Evolutionary conservation across 2,113 vertebrate species (phyloP).

Genomic region (Salvelinus sp.): DNA sequence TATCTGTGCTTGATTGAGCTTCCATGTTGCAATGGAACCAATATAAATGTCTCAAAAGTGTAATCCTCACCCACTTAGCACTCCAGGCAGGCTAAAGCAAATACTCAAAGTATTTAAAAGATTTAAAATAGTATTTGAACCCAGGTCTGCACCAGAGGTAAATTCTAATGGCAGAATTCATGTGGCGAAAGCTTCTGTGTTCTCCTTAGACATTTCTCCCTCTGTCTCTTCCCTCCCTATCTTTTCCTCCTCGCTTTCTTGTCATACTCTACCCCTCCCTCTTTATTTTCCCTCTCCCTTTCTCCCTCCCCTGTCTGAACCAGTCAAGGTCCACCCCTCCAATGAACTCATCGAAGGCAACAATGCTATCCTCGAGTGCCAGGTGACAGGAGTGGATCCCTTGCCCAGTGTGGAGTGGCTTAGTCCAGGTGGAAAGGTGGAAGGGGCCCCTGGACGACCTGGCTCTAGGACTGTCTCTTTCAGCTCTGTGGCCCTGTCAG

Average conservation of each 20-base stretch:
- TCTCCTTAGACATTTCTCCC: background rate
- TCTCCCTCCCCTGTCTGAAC: slow-evolving; percentile 5
- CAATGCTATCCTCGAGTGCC: slow-evolving; percentile 36
- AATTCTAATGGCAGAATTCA: too few relatives aligned
- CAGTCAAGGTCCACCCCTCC: slow-evolving; percentile 35
- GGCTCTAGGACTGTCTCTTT: background rate
- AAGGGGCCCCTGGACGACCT: background rate
- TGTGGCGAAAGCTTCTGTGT: too few relatives aligned
- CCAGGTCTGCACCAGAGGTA: too few relatives aligned
- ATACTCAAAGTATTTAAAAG: too few relatives aligned
- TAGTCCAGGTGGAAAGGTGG: background rate
- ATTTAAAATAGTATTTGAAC: too few relatives aligned
- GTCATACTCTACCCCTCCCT: background rate
- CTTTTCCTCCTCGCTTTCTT: background rate
- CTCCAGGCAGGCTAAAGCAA: too few relatives aligned
- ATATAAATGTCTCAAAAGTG: too few relatives aligned
- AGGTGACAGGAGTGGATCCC: rapidly evolving
- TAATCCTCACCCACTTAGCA: too few relatives aligned
- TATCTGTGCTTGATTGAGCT: too few relatives aligned
- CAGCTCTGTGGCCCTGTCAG: background rate
- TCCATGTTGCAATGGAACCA: too few relatives aligned
- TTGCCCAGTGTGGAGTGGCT: slow-evolving; percentile 24
- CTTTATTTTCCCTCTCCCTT: background rate
- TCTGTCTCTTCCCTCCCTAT: background rate
- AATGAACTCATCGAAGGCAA: background rate